Base-by-base conservation (phyloP, 2,113 vertebrate species). In the Struthio camelus region DNA sequence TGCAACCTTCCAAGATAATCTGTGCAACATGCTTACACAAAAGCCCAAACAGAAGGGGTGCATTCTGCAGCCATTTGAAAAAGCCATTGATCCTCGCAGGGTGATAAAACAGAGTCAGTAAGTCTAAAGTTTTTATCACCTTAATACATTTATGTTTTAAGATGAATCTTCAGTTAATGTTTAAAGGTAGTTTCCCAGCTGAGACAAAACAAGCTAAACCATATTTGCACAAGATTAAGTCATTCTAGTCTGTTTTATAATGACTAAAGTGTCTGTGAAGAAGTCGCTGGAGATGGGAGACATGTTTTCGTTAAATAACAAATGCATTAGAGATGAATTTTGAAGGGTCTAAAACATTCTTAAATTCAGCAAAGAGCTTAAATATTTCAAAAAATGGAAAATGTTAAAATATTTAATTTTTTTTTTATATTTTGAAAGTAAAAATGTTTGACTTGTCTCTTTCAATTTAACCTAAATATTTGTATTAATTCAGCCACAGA, bases 171-270 rank as follows among this genome's bases (percentile, higher is more conserved):
- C 76, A 56, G 46, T 83, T 95, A 72, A 69, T 51, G n/a, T 78
- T 90, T 88, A 56, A 80, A 75, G 69, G 90, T 83, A 82, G 46
- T 81, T 96, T 94, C 69, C 83, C 77, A 61, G 6, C 44, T 44
- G 48, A 84, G 53, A 79, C 42, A 85, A 72, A 93, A 72, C 50
- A 86, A 93, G 38, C 22, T 51, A 25, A 92, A 36, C 30, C 58
- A 1, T 84, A 58, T 96, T 92, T 88, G 38, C 61, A 81, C 58
- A 92, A 44, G 51, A 72, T 79, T 65, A 86, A 38, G 44, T 84
- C 12, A 22, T 50, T 67, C 32, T 69, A 44, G 13, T 67, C 65
- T 69, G 38, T 25, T 64, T 78, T 67, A 56, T 42, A 58, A 66
- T 25, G 19, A 78, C 44, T 77, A 71, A 81, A 92, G 8, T 59